Conservation (phyloP, 2,888 invertebrate species). For the Cryptocephalus primarius region DNA sequence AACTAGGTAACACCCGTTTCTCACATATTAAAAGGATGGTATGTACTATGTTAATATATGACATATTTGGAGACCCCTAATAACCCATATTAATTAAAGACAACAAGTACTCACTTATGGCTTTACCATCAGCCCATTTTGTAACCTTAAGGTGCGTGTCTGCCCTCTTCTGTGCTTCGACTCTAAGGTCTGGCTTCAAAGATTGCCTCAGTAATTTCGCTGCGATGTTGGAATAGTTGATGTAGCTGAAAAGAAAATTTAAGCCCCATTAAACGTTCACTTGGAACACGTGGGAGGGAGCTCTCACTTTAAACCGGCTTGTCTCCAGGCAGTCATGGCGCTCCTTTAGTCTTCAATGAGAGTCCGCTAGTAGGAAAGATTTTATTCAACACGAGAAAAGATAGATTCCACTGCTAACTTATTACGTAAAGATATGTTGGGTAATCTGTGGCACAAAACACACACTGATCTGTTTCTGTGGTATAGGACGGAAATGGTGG, state of each 20-base stretch:
- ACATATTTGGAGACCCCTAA: no score
- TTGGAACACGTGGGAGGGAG: neutral
- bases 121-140: conserved; percentile 83
- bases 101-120: conserved; percentile 57
- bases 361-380: no score
- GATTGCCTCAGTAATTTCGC: conserved; percentile 71
- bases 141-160: conserved; percentile 70
- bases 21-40: no score
- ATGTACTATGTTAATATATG: no score
- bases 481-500: no score
- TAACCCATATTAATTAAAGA: neutral
- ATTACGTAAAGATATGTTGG: no score
- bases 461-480: no score
- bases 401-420: no score
- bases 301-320: conserved; percentile 72
- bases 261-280: neutral
- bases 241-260: conserved; percentile 60
- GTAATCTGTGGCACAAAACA: no score
- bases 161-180: conserved; percentile 66
- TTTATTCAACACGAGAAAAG: no score
- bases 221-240: conserved; percentile 91
- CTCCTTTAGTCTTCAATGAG: no score
- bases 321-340: conserved; percentile 70
- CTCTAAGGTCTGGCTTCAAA: conserved; percentile 62
- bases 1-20: no score